phyloP scores from a whole-genome alignment of 2,113 vertebrate species.

The Pyrgilauda ruficollis region DNA sequence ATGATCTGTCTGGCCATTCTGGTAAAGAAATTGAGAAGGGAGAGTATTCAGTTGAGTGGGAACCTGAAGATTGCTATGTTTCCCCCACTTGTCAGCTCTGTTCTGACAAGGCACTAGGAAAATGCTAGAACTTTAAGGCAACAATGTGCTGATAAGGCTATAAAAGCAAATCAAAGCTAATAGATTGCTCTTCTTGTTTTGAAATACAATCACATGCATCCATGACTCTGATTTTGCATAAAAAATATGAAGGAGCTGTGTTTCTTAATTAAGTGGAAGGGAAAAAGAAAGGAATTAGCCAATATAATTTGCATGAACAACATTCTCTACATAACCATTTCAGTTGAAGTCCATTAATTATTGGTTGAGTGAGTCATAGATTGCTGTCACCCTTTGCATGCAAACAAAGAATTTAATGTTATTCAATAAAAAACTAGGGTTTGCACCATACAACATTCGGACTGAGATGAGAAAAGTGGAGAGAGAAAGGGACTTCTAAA shows the following conservation, averaged over 20 bases:
- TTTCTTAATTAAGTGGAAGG: conserved; percentile 1
- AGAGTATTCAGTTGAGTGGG: background rate
- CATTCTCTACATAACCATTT: background rate
- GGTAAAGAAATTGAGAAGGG: background rate
- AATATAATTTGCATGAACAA: conserved; percentile 19
- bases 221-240: background rate
- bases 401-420: background rate
- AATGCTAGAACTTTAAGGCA: background rate
- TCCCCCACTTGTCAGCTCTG: background rate
- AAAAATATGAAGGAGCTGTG: background rate
- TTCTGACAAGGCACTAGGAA: background rate
- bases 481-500: background rate
- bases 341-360: conserved; percentile 20
- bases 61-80: background rate
- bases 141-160: background rate
- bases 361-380: conserved; percentile 1
- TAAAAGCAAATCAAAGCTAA: background rate
- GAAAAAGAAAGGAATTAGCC: background rate
- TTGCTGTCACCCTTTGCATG: background rate
- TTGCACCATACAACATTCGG: background rate
- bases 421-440: background rate
- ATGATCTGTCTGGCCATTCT: background rate
- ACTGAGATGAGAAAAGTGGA: background rate
- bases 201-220: background rate
- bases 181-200: background rate